A percentile compares a stretch with the other conserved stretches of the same genome.
Conservation (phyloP, 2,113 vertebrate species). For the Phrynocephalus versicolor region DNA sequence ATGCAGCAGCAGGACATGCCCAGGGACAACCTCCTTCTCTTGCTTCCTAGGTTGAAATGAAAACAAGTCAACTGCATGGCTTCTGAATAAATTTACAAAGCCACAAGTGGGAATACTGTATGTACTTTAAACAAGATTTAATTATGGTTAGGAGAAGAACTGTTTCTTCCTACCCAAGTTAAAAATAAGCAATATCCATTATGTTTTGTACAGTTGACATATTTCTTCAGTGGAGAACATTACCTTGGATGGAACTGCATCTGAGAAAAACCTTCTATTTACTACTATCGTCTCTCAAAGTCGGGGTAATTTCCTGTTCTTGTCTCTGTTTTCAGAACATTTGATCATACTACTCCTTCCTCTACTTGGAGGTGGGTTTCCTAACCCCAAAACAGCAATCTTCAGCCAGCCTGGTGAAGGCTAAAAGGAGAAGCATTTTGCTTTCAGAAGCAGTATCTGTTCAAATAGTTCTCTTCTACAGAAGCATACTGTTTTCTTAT, state of each 20-base stretch:
- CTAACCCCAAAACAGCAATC: background rate
- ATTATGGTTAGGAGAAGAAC: background rate
- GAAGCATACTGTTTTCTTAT: background rate
- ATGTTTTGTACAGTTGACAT: background rate
- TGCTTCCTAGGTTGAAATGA: background rate
- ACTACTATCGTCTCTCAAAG: background rate
- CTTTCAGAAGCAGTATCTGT: background rate
- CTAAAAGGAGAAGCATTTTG: background rate
- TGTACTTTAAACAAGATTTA: background rate
- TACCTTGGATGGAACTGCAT: background rate
- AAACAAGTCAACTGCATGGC: background rate
- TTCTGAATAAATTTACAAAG: background rate
- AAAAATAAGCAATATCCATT: conserved; percentile 6
- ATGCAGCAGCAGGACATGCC: background rate
- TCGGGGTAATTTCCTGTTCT: conserved; percentile 17
- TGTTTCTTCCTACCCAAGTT: background rate
- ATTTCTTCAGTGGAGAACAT: background rate
- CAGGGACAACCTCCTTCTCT: background rate
- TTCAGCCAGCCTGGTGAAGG: background rate
- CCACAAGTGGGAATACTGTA: background rate
- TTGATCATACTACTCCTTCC: background rate
- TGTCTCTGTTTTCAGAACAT: conserved; percentile 7
- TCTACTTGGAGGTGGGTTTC: conserved; percentile 8
- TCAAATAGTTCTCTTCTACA: background rate
- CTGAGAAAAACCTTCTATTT: background rate